phyloP scores from a whole-genome alignment of 2,888 invertebrate genomes.

The Empis livida region DNA sequence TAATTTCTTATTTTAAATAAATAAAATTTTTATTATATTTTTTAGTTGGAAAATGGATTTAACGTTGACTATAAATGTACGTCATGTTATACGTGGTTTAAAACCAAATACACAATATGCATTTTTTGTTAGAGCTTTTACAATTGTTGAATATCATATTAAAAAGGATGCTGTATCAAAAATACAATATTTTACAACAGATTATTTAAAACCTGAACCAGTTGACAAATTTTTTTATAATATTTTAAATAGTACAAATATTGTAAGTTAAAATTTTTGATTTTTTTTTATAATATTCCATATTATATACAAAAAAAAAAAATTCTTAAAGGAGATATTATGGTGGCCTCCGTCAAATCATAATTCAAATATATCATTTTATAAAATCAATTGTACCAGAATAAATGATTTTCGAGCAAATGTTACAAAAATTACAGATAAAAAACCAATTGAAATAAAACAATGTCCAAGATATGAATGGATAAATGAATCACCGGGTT shows the following conservation, averaged over 20 bases:
- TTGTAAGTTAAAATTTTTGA: conserved; percentile 20
- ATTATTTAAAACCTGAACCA: conserved; percentile 22
- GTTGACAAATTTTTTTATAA: conserved; percentile 23
- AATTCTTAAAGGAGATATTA: neutral
- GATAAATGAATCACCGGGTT: too few species aligned
- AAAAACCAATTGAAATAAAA: neutral
- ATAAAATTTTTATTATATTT: conserved; percentile 7
- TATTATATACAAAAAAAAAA: neutral
- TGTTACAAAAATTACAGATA: too few species aligned
- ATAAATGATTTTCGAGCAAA: too few species aligned
- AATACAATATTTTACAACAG: conserved; percentile 68
- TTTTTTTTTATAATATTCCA: too few species aligned
- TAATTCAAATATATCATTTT: too few species aligned
- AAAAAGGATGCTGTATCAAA: conserved; percentile 64
- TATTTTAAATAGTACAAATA: conserved; percentile 20
- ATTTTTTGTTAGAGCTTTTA: conserved; percentile 84
- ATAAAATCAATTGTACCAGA: too few species aligned
- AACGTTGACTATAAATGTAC: conserved; percentile 29
- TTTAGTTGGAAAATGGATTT: conserved; percentile 54
- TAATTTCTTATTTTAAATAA: conserved; percentile 5
- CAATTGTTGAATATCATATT: conserved; percentile 55
- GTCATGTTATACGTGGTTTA: conserved; percentile 51
- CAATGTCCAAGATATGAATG: too few species aligned
- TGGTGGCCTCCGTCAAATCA: neutral
- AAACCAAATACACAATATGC: conserved; percentile 87